Percentiles rank a stretch among this genome's conserved stretches.
Evolutionary conservation across 2,888 invertebrate species (phyloP).

Genomic region (Poecilobothrus nobilitatus): DNA sequence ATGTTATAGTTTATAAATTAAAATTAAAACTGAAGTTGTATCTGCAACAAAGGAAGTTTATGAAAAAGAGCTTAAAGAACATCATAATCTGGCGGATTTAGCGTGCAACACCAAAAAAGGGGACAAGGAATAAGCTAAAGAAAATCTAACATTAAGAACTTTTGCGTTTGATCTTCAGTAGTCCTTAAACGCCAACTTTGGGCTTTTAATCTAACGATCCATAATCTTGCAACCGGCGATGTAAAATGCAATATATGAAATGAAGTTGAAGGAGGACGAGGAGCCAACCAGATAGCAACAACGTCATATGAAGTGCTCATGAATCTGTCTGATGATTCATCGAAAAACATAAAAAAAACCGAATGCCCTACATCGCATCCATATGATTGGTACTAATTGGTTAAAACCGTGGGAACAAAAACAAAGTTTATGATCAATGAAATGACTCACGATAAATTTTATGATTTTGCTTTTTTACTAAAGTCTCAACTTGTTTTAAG

Average conservation of each 20-base stretch:
- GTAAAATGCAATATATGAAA: slow-evolving; percentile 11
- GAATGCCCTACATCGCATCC: too few species aligned
- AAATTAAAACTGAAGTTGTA: not conserved
- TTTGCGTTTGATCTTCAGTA: not conserved
- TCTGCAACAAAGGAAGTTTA: not conserved
- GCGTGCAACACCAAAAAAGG: not conserved
- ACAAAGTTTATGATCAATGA: too few species aligned
- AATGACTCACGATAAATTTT: too few species aligned
- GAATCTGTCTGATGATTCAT: not conserved
- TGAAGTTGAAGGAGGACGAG: not conserved
- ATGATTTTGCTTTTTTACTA: too few species aligned
- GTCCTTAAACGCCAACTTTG: slow-evolving; percentile 9
- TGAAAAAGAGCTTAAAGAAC: not conserved
- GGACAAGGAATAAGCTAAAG: not conserved
- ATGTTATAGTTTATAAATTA: not conserved
- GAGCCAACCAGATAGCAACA: not conserved
- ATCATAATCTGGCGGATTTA: not conserved
- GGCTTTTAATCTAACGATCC: slow-evolving; percentile 12
- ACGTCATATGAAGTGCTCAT: not conserved
- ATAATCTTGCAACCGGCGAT: not conserved
- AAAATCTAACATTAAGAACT: not conserved
- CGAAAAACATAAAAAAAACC: too few species aligned
- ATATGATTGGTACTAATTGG: too few species aligned
- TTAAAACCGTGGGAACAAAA: too few species aligned
- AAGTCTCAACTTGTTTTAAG: too few species aligned